A percentile compares a stretch with the other conserved stretches of the same genome.
Conservation (phyloP, 2,888 invertebrate species). For the Morinoia aosen region DNA sequence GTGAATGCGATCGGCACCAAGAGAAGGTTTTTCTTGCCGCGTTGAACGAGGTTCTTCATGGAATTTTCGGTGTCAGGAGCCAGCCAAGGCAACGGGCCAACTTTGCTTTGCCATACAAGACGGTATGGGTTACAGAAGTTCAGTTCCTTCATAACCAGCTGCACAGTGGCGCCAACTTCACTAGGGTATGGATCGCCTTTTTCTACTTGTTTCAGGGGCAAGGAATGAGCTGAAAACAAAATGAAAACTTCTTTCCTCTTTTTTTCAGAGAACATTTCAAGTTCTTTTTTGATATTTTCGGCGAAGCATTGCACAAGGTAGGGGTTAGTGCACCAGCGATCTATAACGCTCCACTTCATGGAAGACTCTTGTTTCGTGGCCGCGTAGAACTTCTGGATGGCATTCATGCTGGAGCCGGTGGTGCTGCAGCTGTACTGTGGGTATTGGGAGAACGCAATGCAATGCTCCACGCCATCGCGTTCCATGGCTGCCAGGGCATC, state of each 20-base stretch:
- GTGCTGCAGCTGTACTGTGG: constrained; percentile 98
- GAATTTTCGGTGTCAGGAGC: constrained; percentile 92
- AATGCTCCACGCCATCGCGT: constrained; percentile 86
- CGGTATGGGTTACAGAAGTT: constrained; percentile 83
- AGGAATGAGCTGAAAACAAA: constrained; percentile 94
- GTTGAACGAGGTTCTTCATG: constrained; percentile 76
- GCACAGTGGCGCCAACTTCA: constrained; percentile 94
- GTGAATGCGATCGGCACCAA: constrained; percentile 97
- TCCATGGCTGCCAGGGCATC: constrained; percentile 85
- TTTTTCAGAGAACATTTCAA: constrained; percentile 80
- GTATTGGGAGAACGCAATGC: constrained; percentile 94
- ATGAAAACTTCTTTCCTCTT: constrained; percentile 86
- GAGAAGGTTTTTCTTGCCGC: constrained; percentile 83
- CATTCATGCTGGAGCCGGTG: constrained; percentile 94
- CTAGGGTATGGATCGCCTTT: constrained; percentile 89
- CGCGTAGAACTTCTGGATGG: constrained; percentile 85
- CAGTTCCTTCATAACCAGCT: constrained; percentile 86
- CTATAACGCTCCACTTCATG: constrained; percentile 89
- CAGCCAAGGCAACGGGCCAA: constrained; percentile 94
- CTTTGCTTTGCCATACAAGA: constrained; percentile 97
- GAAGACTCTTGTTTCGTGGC: constrained; percentile 69
- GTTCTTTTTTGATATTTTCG: constrained; percentile 84
- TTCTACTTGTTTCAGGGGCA: constrained; percentile 81
- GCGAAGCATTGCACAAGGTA: constrained; percentile 87
- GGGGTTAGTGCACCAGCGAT: constrained; percentile 91